Percentiles rank a stretch among this genome's conserved stretches.
phyloP scores from a whole-genome alignment of 1,140 invertebrate genomes.

The Ectropis grisescens region DNA sequence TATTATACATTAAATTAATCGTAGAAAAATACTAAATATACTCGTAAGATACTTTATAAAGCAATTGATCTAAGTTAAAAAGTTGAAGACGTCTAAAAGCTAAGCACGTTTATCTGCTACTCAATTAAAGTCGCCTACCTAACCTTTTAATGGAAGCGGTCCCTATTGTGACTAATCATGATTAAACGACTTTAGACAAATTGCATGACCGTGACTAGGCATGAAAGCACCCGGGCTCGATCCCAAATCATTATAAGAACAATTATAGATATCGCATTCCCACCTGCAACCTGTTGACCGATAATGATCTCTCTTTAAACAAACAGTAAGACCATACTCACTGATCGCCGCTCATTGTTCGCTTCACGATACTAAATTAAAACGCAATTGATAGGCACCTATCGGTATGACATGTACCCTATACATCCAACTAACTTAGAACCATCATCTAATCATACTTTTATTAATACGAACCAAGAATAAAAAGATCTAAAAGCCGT shows the following conservation, averaged over 20 bases:
- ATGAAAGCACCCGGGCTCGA: constrained; percentile 48
- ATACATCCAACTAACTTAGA: neutral
- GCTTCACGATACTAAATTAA: constrained; percentile 21
- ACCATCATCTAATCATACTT: too few relatives aligned
- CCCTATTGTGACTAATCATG: constrained; percentile 67
- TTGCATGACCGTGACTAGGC: constrained; percentile 64
- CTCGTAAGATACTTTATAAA: too few relatives aligned
- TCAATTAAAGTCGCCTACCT: constrained; percentile 39
- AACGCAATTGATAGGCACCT: constrained; percentile 9
- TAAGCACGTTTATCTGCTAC: too few relatives aligned
- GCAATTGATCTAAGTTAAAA: too few relatives aligned
- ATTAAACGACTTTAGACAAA: constrained; percentile 68
- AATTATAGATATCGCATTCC: constrained; percentile 67
- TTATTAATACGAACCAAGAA: too few relatives aligned
- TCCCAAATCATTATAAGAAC: constrained; percentile 68
- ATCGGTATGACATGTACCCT: too few relatives aligned
- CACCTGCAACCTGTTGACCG: constrained; percentile 63
- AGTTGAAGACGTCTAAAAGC: too few relatives aligned
- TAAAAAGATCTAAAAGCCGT: too few relatives aligned
- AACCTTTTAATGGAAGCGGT: constrained; percentile 57
- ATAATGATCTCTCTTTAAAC: constrained; percentile 64
- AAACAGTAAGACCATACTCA: constrained; percentile 40
- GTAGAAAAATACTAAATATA: too few relatives aligned
- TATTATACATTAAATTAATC: too few relatives aligned
- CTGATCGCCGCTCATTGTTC: constrained; percentile 16